Conservation (phyloP, 2,797 vertebrate genomes). For the Otus scops region DNA sequence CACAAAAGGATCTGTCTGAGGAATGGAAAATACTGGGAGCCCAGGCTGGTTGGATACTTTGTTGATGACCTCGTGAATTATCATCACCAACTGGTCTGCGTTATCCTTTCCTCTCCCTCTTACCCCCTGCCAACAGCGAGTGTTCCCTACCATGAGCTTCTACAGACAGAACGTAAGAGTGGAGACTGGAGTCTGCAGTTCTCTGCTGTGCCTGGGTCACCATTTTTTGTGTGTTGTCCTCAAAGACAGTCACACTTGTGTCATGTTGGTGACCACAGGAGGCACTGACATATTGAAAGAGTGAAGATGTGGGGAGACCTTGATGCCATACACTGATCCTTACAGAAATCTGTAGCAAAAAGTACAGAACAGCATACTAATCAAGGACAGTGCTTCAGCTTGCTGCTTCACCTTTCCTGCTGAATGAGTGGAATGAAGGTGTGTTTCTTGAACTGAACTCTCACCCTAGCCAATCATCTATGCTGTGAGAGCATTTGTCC, state of each 20-base stretch:
- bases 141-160: not conserved
- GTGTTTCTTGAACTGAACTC: not conserved
- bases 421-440: not conserved
- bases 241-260: not conserved
- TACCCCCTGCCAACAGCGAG: rapidly evolving
- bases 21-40: not conserved
- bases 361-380: not conserved
- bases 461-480: not conserved
- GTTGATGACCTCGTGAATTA: not conserved
- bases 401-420: not conserved
- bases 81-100: not conserved
- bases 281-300: not conserved
- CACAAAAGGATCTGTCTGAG: not conserved
- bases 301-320: not conserved
- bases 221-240: not conserved
- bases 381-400: not conserved
- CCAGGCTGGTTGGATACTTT: not conserved
- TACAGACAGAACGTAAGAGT: not conserved
- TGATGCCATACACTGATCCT: rapidly evolving
- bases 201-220: not conserved
- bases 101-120: not conserved
- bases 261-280: not conserved
- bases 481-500: not conserved
- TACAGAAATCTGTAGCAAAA: not conserved
- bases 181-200: not conserved